phyloP scores from a whole-genome alignment of 2,797 vertebrate genomes.

The Myotis findleyi region DNA sequence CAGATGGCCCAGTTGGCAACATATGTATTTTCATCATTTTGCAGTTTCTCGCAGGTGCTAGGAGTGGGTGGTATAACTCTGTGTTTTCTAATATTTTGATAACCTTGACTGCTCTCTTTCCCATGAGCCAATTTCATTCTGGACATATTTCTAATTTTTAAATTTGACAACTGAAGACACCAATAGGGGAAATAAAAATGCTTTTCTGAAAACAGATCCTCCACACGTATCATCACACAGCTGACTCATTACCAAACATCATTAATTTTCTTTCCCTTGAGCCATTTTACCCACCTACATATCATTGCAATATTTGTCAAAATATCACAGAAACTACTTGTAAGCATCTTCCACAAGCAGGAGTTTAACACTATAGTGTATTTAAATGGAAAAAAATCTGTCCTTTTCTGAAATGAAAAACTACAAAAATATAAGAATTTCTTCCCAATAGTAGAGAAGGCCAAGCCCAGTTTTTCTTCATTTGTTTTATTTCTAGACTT shows the following conservation, averaged over 20 bases:
- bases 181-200: constrained; percentile 25
- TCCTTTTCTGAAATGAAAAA: constrained; percentile 47
- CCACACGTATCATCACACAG: constrained; percentile 34
- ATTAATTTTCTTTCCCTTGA: constrained; percentile 61
- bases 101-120: constrained; percentile 68
- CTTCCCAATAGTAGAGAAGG: background rate
- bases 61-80: constrained; percentile 16
- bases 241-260: constrained; percentile 52
- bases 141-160: constrained; percentile 68
- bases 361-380: constrained; percentile 18
- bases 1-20: constrained; percentile 65
- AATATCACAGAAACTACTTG: constrained; percentile 51
- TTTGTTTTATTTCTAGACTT: constrained; percentile 48
- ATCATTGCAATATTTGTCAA: constrained; percentile 12
- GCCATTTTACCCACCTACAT: constrained; percentile 57
- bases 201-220: constrained; percentile 51
- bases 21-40: constrained; percentile 40
- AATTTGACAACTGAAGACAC: constrained; percentile 51
- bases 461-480: constrained; percentile 25
- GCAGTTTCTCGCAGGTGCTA: constrained; percentile 60
- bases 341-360: constrained; percentile 54
- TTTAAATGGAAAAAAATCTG: background rate
- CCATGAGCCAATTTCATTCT: constrained; percentile 56
- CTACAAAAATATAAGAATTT: constrained; percentile 35
- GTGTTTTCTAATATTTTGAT: constrained; percentile 66